Evolutionary conservation across 2,797 vertebrate genomes (phyloP), one percentile per base, ranked within the genome.

Genomic region (Pelochelys cantorii): DNA sequence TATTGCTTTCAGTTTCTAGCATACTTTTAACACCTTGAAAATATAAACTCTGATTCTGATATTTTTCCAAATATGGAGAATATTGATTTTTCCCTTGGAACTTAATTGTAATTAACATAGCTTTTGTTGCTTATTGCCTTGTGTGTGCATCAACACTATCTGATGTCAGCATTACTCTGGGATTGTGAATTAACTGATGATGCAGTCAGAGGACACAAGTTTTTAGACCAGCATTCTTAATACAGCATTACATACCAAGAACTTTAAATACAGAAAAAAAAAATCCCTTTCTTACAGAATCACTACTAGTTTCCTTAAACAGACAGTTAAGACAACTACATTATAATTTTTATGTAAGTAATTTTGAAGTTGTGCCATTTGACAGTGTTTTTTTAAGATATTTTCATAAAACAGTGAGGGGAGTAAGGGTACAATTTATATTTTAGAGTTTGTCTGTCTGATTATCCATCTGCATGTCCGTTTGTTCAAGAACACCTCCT

Each of bases 61-160:
- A 5, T 88, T 95, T 85, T 79, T 12, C n/a, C 7, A 89, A 90
- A 92, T 91, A 74, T 55, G n/a, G 77, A 55, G 86, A 95, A 91
- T 10, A 82, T 18, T 59, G 11, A 1, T 79, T 31, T 57, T 9
- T 15, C 34, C 34, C 71, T 71, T 1, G 48, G 18, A 34, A 62
- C 68, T 77, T 65, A 55, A 81, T 0, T 60, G 20, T 15, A 92
- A 88, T 3, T 13, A 55, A 91, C 34, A 79, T n/a, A 48, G 74
- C 11, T 74, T 74, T 74, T 74, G 71, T 42, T 74, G 34, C 22
- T 74, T 74, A 11, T 5, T 23, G 42, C 18, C n/a, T 68, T 68
- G 65, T 68, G 7, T 20, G 37, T 25, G 18, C 23, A 25, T 25
- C 22, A 74, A 25, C 37, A 87, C 37, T 14, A 55, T 29, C 81